Conservation (phyloP, 2,113 vertebrate species). For the Dipodomys merriami region DNA sequence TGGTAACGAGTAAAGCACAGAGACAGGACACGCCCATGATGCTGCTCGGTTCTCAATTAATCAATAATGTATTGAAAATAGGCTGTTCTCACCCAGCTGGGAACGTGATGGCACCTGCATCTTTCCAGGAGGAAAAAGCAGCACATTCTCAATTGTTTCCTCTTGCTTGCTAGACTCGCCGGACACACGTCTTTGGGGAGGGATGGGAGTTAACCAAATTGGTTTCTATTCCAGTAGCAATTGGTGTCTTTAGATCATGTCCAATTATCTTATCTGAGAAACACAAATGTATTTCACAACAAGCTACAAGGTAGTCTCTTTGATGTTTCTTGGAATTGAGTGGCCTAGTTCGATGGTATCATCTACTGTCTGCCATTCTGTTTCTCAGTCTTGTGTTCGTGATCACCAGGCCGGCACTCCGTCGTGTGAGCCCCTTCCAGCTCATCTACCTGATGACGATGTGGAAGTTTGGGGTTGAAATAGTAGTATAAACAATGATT, state of each 20-base stretch:
- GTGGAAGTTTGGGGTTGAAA: background rate
- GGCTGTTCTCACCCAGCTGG: background rate
- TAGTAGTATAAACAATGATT: background rate
- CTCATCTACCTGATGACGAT: too few species aligned
- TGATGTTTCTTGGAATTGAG: background rate
- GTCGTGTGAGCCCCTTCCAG: too few species aligned
- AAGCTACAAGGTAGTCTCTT: background rate
- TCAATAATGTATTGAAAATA: background rate
- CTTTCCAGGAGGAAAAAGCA: background rate
- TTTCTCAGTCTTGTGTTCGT: too few species aligned
- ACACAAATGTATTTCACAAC: background rate
- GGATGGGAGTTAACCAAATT: slow-evolving; percentile 7
- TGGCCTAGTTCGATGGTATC: background rate
- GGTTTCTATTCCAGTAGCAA: background rate
- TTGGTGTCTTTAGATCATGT: background rate
- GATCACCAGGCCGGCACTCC: too few species aligned
- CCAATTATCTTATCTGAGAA: slow-evolving; percentile 2
- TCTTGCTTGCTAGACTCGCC: background rate
- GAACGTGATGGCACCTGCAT: background rate
- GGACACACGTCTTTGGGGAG: background rate
- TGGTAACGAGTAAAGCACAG: background rate
- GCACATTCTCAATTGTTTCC: background rate
- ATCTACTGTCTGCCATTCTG: background rate
- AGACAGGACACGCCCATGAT: background rate
- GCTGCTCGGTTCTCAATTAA: background rate